Percentiles rank a stretch among this genome's conserved stretches.
Evolutionary conservation across 1,140 invertebrate genomes (phyloP).

Genomic region (Leptinotarsa defecta): DNA sequence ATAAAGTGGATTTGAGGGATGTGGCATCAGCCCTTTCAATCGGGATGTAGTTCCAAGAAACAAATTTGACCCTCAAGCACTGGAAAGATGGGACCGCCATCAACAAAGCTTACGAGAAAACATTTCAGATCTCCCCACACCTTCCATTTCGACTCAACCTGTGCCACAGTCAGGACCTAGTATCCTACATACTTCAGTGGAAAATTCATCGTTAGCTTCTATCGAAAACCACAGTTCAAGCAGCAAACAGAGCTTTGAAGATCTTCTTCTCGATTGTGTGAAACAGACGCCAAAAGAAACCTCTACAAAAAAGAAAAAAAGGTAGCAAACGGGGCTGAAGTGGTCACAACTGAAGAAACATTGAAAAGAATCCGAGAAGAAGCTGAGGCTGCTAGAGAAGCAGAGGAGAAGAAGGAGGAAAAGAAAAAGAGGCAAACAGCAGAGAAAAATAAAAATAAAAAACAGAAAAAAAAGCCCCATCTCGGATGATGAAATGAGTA

Average conservation of each 20-base stretch:
- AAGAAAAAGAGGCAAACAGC: neutral
- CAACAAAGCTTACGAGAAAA: neutral
- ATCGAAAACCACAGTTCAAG: neutral
- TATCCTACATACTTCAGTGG: no score
- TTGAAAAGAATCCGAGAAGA: neutral
- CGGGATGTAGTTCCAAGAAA: no score
- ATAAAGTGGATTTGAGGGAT: no score
- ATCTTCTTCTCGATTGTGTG: neutral
- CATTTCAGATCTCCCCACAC: no score
- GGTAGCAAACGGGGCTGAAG: neutral
- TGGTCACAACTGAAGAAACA: neutral
- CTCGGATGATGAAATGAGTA: conserved; percentile 24
- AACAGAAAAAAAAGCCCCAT: conserved; percentile 13
- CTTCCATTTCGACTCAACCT: no score
- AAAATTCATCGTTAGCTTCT: no score
- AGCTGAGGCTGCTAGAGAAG: no score
- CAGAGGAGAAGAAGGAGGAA: no score
- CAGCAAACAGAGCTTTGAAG: conserved; percentile 4
- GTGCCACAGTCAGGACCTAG: no score
- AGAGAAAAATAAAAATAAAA: conserved; percentile 34
- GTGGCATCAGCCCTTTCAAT: no score
- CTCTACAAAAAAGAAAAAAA: neutral
- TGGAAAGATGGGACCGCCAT: conserved; percentile 24
- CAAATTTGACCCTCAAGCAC: neutral
- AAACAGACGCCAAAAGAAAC: neutral